phyloP scores from a whole-genome alignment of 2,888 invertebrate genomes.

The Ophion obscuratus region DNA sequence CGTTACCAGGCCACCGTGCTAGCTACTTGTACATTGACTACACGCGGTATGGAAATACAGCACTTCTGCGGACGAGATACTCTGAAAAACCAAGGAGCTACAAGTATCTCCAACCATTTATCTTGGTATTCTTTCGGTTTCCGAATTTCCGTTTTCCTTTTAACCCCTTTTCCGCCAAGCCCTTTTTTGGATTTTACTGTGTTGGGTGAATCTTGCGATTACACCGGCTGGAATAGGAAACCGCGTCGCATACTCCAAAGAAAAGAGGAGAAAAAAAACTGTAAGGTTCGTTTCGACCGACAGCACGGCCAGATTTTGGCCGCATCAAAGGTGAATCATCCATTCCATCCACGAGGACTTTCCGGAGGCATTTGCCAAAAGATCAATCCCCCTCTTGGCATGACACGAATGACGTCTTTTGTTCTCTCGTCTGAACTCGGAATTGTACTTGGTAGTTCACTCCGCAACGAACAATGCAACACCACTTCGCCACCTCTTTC shows the following conservation, averaged over 20 bases:
- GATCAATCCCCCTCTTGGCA: constrained; percentile 63
- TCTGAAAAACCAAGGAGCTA: constrained; percentile 20
- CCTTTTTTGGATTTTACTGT: constrained; percentile 10
- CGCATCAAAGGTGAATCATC: constrained; percentile 59
- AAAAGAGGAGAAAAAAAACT: constrained; percentile 18
- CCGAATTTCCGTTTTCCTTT: constrained; percentile 1
- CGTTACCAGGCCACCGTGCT: constrained; percentile 41
- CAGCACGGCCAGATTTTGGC: constrained; percentile 55
- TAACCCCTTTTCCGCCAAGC: background rate
- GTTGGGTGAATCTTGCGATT: constrained; percentile 1
- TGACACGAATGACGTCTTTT: constrained; percentile 58
- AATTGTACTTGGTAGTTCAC: constrained; percentile 35
- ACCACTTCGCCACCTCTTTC: constrained; percentile 17
- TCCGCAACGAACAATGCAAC: constrained; percentile 55
- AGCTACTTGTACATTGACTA: constrained; percentile 1
- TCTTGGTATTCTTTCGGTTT: constrained; percentile 6
- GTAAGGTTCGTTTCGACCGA: background rate
- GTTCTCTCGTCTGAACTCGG: constrained; percentile 53
- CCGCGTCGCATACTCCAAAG: constrained; percentile 47
- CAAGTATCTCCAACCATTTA: constrained; percentile 6
- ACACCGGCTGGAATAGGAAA: background rate
- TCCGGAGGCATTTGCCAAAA: constrained; percentile 61
- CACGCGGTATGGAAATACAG: constrained; percentile 17
- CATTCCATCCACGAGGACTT: constrained; percentile 63
- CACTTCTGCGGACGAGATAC: constrained; percentile 4